Evolutionary conservation across 1,140 invertebrate genomes (phyloP).

Genomic region (Drosophila takahashii): DNA sequence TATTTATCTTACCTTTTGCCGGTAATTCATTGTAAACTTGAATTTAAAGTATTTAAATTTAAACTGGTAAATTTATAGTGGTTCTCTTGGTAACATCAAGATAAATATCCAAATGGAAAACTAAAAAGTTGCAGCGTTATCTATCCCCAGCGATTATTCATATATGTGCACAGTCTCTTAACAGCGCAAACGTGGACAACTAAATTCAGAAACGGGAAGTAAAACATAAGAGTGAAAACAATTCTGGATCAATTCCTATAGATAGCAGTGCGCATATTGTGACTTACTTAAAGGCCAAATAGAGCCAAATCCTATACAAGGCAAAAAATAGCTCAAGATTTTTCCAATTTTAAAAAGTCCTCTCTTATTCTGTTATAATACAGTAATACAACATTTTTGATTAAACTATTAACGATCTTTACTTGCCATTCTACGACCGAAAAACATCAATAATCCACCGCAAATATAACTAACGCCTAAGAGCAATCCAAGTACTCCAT

Average conservation of each 20-base stretch:
- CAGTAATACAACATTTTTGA: too few relatives aligned
- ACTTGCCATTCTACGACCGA: not conserved
- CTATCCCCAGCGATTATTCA: not conserved
- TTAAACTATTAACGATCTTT: not conserved
- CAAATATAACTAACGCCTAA: not conserved
- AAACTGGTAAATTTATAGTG: too few relatives aligned
- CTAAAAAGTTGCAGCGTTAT: too few relatives aligned
- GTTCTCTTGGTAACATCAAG: too few relatives aligned
- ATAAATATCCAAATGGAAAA: too few relatives aligned
- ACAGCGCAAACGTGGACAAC: not conserved
- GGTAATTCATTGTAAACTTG: too few relatives aligned
- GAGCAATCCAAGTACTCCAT: too few relatives aligned
- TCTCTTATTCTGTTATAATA: not conserved
- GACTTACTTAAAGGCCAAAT: not conserved
- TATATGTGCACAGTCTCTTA: not conserved
- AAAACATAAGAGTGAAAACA: not conserved
- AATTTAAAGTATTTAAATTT: too few relatives aligned
- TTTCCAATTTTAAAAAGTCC: not conserved
- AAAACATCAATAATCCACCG: not conserved
- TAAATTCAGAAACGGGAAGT: not conserved
- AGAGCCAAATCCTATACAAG: not conserved
- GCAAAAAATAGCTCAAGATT: slow-evolving; percentile 4
- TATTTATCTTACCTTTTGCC: too few relatives aligned
- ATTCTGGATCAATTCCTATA: too few relatives aligned
- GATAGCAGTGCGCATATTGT: not conserved